Evolutionary conservation across 2,113 vertebrate genomes (phyloP), one percentile per base, ranked within the genome.

Genomic region (Paratilapia polleni): DNA sequence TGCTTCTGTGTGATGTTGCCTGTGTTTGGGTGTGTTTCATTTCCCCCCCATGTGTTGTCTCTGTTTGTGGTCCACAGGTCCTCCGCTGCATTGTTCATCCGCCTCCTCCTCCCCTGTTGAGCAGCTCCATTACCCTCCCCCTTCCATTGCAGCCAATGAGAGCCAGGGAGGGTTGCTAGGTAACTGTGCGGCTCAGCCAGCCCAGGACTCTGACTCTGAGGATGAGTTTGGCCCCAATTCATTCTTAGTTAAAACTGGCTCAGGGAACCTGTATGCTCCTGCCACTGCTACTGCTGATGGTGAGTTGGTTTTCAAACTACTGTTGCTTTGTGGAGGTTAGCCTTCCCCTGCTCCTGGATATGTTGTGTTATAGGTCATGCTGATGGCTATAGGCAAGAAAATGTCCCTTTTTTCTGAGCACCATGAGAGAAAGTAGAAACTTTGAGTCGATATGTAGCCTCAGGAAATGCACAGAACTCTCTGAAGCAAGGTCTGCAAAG

Each of bases 221-320:
- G 97, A 98, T 97, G 98, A 98, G 97, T 98, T 98, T 97, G 97
- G 96, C 95, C 97, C 97, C 93, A 97, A 97, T 96, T 97, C 97
- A 93, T 97, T 99, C 97, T 97, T 97, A 98, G 98, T 97, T 97
- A 97, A 97, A 97, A 97, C 96, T 96, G 97, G 97, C 96, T 98
- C 98, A 94, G 97, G 96, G 94, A 98, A 96, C 95, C 96, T 97
- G 94, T 97, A 95, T 92, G 96, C 97, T 95, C 95, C 97, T 78
- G 89, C 96, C 91, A 77, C 94, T 81, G 91, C 93, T 70, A 76
- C 94, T 81, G 94, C 96, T 79, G 96, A 97, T 91, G 98, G 98
- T 99, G 97, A 99, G 98, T 98, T 94, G 87, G 89, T 94, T 91
- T 96, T 95, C 91, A 94, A 91, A 93, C 94, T 94, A 91, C 90